Base-by-base conservation (phyloP, 23 tunicate species). In the Trididemnum nubilum region DNA sequence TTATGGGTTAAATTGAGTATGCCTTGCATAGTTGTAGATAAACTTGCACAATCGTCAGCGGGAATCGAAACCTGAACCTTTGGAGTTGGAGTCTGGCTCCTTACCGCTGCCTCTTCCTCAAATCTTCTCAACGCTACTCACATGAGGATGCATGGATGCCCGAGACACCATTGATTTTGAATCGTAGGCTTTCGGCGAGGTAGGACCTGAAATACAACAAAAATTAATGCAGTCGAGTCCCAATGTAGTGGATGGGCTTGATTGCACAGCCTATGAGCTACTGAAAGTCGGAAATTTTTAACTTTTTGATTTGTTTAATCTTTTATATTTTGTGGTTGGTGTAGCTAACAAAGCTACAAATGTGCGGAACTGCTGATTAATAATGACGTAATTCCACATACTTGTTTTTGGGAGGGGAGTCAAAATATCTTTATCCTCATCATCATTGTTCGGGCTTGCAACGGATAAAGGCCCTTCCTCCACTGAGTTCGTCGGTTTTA, bases 131-230 rank as follows among this genome's bases (percentile, higher is more conserved):
- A 44, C 9, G 9, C 54, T 7, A 44, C 54, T 9, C 15, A 44
- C 54, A 44, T 44, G 54, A 7, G 54, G 54, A 24, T 40, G 79
- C 5, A 37, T 33, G 9, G 79, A 73, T 36, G 79, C 2, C 19
- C 79, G 58, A 12, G 79, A 73, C 32, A 23, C 31, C 79, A 73
- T 73, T 12, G 79, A 73, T 67, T 67, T 12, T 9, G 38, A 7
- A n/a, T 67, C 74, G 38, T 5, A 67, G 22, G 9, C 33, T 32
- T 33, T 67, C 7, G 74, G 37, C 12, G 74, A 33, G 2, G 31
- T 9, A 3, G 74, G 38, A 32, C 19, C 74, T 67, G 22, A 5
- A 31, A 67, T 21, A 61, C 18, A 61, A 61, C 54, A 44, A 15
- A 44, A 44, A 44, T 7, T 44, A 44, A 7, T 44, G 9, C 15